Conservation (phyloP, 2,888 invertebrate species). For the Ormyrus rosae region DNA sequence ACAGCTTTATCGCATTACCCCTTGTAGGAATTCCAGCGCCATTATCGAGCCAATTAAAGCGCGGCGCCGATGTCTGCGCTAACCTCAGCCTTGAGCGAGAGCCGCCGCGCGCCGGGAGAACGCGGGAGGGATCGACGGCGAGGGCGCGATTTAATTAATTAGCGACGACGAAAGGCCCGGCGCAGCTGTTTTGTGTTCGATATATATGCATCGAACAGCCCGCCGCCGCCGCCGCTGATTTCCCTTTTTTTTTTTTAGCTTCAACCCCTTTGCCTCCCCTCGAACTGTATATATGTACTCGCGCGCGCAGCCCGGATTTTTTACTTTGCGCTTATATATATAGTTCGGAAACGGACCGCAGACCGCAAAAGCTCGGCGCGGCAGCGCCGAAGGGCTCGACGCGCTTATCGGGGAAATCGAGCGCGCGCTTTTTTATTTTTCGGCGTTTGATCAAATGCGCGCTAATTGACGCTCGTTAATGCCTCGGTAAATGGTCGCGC, state of each 20-base stretch:
- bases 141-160: conserved; percentile 49
- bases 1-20: conserved; percentile 38
- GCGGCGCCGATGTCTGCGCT: conserved; percentile 19
- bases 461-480: conserved; percentile 36
- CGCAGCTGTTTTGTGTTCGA: conserved; percentile 19
- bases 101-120: background rate
- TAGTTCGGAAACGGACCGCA: background rate
- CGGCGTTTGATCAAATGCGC: conserved; percentile 30
- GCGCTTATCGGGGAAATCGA: no score
- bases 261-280: background rate
- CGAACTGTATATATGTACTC: no score
- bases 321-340: background rate
- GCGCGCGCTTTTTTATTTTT: background rate
- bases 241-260: background rate
- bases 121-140: background rate
- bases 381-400: no score
- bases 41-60: conserved; percentile 47
- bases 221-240: background rate
- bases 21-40: conserved; percentile 14
- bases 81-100: conserved; percentile 37
- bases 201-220: conserved; percentile 5
- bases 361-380: conserved; percentile 15
- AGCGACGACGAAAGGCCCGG: conserved; percentile 33
- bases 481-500: background rate
- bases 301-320: background rate